A percentile compares a stretch with the other conserved stretches of the same genome.
Conservation (phyloP, 2,113 vertebrate genomes). For the Mastomys coucha region DNA sequence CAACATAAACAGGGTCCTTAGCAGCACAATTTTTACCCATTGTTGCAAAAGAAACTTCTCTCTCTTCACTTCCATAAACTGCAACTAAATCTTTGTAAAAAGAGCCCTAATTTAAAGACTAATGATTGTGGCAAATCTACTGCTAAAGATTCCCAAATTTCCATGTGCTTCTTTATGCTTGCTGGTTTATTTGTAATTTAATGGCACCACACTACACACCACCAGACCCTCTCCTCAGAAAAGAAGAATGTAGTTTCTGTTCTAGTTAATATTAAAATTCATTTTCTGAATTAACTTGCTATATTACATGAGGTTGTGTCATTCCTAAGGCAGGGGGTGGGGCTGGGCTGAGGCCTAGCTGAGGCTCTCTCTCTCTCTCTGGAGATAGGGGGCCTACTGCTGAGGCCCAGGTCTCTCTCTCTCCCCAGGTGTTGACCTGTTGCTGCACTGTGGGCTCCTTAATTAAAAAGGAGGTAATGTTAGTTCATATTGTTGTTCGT, state of each 20-base stretch:
- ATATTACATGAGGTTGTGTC: too few relatives aligned
- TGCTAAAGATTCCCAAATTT: constrained; percentile 12
- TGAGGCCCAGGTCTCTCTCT: too few relatives aligned
- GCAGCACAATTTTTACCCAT: constrained; percentile 3
- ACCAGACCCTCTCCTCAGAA: neutral
- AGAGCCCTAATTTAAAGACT: constrained; percentile 25
- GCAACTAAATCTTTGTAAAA: constrained; percentile 34
- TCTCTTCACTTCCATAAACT: constrained; percentile 26
- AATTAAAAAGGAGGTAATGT: too few relatives aligned
- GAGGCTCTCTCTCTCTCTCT: too few relatives aligned
- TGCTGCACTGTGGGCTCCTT: too few relatives aligned
- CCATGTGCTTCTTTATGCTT: neutral
- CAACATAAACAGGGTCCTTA: constrained; percentile 55
- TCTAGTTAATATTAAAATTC: constrained; percentile 39
- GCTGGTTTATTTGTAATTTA: constrained; percentile 24
- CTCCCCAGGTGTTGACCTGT: too few relatives aligned
- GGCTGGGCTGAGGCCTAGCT: too few relatives aligned
- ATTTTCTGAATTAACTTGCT: neutral
- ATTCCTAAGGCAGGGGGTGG: too few relatives aligned
- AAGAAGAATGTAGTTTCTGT: neutral
- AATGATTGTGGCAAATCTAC: constrained; percentile 32
- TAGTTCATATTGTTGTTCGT: too few relatives aligned
- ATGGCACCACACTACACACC: neutral
- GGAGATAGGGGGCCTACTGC: too few relatives aligned
- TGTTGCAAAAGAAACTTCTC: neutral